A percentile compares a stretch with the other conserved stretches of the same genome.
These are phyloP conservation scores for Notothenia coriiceps DNA, from an alignment of 2,113 vertebrate species.

Conservation along the genomic window DNA sequence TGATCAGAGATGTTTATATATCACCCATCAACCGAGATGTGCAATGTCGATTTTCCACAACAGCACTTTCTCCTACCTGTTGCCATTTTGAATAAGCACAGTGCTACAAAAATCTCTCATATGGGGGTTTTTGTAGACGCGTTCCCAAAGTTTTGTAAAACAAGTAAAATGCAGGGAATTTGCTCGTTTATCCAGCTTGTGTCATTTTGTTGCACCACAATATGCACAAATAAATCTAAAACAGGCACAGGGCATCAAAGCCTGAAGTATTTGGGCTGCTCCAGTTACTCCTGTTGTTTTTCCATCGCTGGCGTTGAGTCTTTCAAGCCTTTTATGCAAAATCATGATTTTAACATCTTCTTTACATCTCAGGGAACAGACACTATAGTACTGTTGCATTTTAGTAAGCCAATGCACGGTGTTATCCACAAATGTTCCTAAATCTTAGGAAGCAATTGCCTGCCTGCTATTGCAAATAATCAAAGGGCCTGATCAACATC, in stretches of 20 bases:
- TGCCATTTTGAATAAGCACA: slow-evolving; percentile 35
- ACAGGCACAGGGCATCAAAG: slow-evolving; percentile 54
- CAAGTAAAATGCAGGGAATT: slow-evolving; percentile 12
- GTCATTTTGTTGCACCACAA: slow-evolving; percentile 57
- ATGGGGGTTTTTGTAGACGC: background rate
- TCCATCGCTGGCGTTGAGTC: slow-evolving; percentile 21
- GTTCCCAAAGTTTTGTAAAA: slow-evolving; percentile 31
- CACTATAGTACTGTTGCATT: background rate
- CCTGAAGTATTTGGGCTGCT: slow-evolving; percentile 30
- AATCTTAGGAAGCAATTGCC: slow-evolving; percentile 4
- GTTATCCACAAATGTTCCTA: background rate
- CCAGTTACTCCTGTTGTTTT: slow-evolving; percentile 33
- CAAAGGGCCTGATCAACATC: slow-evolving; percentile 38
- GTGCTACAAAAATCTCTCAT: background rate
- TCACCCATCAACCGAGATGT: background rate
- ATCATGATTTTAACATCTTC: slow-evolving; percentile 19
- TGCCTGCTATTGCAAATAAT: slow-evolving; percentile 14
- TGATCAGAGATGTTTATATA: background rate
- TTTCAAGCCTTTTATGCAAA: slow-evolving; percentile 41
- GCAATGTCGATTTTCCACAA: background rate
- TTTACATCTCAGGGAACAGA: slow-evolving; percentile 29
- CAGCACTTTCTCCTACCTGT: slow-evolving; percentile 42
- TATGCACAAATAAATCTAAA: slow-evolving; percentile 68
- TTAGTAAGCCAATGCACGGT: background rate
- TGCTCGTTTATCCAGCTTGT: slow-evolving; percentile 51